These are phyloP conservation scores for Brachypteracias leptosomus DNA, from an alignment of 2,113 vertebrate genomes.

Conservation along the genomic window DNA sequence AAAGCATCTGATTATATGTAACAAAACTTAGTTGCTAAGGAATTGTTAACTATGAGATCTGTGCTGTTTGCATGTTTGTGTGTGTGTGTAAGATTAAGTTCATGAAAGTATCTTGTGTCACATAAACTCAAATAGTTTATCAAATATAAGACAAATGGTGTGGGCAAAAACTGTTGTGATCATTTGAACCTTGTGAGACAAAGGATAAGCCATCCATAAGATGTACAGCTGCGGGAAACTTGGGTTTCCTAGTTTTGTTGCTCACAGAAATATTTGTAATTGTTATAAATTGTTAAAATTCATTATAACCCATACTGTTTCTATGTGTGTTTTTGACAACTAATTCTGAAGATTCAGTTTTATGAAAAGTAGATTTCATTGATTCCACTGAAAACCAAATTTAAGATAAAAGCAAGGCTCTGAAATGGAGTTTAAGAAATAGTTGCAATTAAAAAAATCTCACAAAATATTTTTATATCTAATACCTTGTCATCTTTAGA, in stretches of 20 bases:
- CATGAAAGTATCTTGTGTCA: background rate
- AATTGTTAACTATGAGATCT: background rate
- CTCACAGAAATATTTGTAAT: background rate
- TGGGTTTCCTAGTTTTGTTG: background rate
- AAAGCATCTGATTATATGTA: background rate
- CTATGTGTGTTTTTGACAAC: background rate
- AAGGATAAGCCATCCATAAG: background rate
- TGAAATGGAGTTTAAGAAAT: background rate
- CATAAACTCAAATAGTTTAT: background rate
- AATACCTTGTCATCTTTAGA: no score
- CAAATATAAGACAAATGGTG: background rate
- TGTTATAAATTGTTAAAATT: background rate
- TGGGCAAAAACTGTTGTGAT: background rate
- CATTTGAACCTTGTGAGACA: background rate
- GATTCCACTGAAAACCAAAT: background rate
- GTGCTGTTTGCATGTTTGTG: background rate
- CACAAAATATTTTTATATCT: background rate
- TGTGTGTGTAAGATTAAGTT: background rate
- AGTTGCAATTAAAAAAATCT: rapidly evolving
- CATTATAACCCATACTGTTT: background rate
- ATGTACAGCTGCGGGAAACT: background rate
- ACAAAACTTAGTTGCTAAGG: background rate
- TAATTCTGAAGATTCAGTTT: background rate
- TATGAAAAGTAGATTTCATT: background rate
- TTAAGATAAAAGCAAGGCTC: background rate